These are phyloP conservation scores for Apodemus speciosus DNA, from an alignment of 2,113 vertebrate species.

Conservation along the genomic window DNA sequence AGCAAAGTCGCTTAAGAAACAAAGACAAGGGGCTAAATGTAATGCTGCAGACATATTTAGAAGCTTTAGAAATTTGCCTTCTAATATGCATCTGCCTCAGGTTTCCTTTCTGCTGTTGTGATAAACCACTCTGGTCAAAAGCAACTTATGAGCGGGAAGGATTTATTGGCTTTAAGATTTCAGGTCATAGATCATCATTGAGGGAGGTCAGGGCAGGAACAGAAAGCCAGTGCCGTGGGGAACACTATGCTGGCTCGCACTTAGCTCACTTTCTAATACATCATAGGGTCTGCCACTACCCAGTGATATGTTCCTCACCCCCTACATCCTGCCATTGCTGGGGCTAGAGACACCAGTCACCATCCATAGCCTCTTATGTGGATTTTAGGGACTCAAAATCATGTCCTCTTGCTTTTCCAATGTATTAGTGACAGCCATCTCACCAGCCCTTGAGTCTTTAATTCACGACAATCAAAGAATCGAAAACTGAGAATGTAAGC, in stretches of 20 bases:
- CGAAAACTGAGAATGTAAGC: background rate
- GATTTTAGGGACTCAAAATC: background rate
- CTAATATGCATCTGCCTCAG: background rate
- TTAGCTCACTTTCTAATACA: background rate
- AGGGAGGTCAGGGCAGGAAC: background rate
- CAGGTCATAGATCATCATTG: background rate
- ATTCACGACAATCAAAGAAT: constrained; percentile 13
- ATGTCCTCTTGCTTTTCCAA: background rate
- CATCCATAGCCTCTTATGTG: background rate
- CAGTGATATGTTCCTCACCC: too few species aligned
- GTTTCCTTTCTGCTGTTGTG: background rate
- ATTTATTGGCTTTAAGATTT: background rate
- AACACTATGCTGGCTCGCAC: background rate
- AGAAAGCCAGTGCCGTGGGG: background rate
- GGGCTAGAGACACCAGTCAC: background rate
- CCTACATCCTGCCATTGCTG: background rate
- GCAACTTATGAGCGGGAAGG: background rate
- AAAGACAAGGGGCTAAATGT: too few species aligned
- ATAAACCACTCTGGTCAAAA: background rate
- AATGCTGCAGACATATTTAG: background rate
- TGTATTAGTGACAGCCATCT: background rate
- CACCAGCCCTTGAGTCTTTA: background rate
- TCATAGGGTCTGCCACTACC: background rate
- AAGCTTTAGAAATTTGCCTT: background rate
- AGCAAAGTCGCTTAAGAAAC: background rate